Evolutionary conservation across 2,888 invertebrate genomes (phyloP), one percentile per base, ranked within the genome.

Genomic region (Cephus sareptanus): DNA sequence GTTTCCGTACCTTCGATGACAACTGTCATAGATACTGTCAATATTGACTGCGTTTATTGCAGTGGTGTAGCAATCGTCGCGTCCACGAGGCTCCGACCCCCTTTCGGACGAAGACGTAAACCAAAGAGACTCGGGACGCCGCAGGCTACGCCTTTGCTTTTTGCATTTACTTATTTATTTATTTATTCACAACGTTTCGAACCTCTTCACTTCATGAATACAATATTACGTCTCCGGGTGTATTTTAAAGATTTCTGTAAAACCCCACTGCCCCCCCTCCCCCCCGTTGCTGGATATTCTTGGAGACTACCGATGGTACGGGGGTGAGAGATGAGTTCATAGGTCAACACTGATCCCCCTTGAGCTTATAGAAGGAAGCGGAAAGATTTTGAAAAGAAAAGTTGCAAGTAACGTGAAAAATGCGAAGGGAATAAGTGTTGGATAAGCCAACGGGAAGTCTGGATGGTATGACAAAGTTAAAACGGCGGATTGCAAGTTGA

Each of bases 131-230:
- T 23, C 56, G 0, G 23, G 1, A 56, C 56, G 56, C 56, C 56
- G 23, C 56, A 56, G 23, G 56, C 23, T 56, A 56, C 73, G 80
- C 69, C 37, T 78, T 70, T 40, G 34, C 37, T 74, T 56, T 76
- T 68, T 76, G 77, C 79, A 81, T 80, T 84, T 79, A 80, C 79
- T 83, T 81, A 81, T 70, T 74, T 77, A 87, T 89, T 88, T 89
- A 88, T 88, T 89, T 88, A 88, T 89, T 89, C 88, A 85, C 85
- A 83, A 84, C 82, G 83, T 83, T 85, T 84, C 85, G 84, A 86
- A 83, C 84, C 83, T 84, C 85, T 84, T 86, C 85, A 84, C 84
- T 87, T 82, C 87, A 87, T 88, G 88, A 88, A 88, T 87, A 88
- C 84, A 79, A 84, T 87, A 88, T 88, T 79, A 84, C 84, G 78